Evolutionary conservation across 2,113 vertebrate species (phyloP), one percentile per base, ranked within the genome.

Genomic region (Campylomormyrus numenius): DNA sequence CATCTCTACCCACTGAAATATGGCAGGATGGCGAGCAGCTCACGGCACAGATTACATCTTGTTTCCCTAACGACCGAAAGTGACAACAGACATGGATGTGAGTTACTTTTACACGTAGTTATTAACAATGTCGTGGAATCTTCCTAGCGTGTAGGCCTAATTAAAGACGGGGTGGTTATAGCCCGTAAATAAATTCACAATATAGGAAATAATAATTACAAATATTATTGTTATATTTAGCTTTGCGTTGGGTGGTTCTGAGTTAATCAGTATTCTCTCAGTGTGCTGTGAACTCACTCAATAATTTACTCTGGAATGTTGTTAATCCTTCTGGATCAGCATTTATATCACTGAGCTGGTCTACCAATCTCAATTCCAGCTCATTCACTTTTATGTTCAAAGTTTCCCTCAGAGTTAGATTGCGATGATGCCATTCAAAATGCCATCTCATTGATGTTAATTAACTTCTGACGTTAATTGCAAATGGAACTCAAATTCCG

Each of bases 341-440:
- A 77, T 50, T 85, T 90, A 90, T 87, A 90, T 90, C 84, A 62
- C 89, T 89, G 89, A 89, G 89, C 42, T 80, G 89, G 11, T 89
- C 89, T 85, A 89, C 80, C 89, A 85, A 35, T 85, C 84, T 85
- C 77, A 85, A 49, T 89, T 85, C 80, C 89, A 89, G 77, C 89
- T 89, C 89, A 89, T 89, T 89, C 80, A 46, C 89, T 89, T 89
- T 89, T 89, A 89, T 89, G 89, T 58, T 89, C 77, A 89, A 89
- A 89, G 89, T 89, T 89, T 89, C 80, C 58, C 31, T 89, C 89
- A 39, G 52, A 89, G 39, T 89, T 85, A 58, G 52, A 58, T 62
- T 85, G 89, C 50, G 39, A 83, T 85, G 56, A 84, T 85, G 80
- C 77, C 85, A 83, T 85, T 89, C 80, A 89, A 89, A 53, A 89